phyloP scores from a whole-genome alignment of 92 coral and sea anemone genomes.

The Zoanthus sansibaricus region DNA sequence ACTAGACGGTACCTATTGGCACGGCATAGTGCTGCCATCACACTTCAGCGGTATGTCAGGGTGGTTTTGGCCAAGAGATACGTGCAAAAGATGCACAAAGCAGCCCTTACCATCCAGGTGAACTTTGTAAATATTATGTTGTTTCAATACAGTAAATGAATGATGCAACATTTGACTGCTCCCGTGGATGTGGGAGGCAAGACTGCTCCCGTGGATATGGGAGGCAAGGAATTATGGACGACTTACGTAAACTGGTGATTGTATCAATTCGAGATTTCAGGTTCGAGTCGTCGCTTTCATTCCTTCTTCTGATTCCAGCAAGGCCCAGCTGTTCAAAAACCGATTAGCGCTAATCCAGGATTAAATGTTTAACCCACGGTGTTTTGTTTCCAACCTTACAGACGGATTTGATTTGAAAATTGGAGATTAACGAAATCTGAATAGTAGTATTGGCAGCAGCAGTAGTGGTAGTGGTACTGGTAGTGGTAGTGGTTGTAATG shows the following conservation, averaged over 20 bases:
- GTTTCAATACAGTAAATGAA: background rate
- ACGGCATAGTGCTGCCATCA: conserved; percentile 76
- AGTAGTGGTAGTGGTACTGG: no score
- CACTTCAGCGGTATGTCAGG: conserved; percentile 87
- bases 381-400: no score
- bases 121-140: background rate
- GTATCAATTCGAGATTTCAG: background rate
- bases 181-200: background rate
- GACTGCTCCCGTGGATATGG: background rate
- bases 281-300: no score
- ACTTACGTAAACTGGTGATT: background rate
- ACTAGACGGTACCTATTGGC: conserved; percentile 60
- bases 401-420: no score
- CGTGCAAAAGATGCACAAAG: conserved; percentile 59
- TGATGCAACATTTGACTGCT: background rate
- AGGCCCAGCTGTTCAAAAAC: no score
- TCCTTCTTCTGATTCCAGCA: no score
- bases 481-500: no score
- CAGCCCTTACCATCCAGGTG: conserved; percentile 89
- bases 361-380: no score
- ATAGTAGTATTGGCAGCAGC: no score
- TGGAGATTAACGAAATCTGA: no score
- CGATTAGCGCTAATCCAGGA: no score
- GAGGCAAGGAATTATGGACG: background rate
- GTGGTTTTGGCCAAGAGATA: conserved; percentile 72